Base-by-base conservation (phyloP, 2,888 invertebrate genomes). In the Tetheella fluctuosa region DNA sequence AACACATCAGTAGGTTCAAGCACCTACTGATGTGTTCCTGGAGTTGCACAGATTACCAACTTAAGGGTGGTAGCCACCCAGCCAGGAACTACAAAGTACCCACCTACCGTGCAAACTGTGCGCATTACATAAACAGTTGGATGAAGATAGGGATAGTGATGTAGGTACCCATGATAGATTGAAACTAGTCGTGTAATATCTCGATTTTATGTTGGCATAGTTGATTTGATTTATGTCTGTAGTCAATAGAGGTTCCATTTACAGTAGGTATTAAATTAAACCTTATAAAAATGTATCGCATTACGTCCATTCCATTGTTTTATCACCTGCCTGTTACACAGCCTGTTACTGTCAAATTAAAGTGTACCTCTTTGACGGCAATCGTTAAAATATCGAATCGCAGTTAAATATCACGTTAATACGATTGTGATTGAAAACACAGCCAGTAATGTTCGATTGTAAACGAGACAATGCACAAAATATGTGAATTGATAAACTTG, bases 381-480 rank as follows among this genome's bases (percentile, higher is more conserved):
- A 42, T 17, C n/a, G 48, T 48, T 48, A 48, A 48, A 48, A 48
- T 48, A 48, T 48, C 48, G 48, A 48, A 48, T 48, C 7, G 6
- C 48, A 48, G 48, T 48, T 48, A 48, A 48, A 48, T 48, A 48
- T 48, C 48, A 48, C 20, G 20, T 48, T 20, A 10, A 48, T 20
- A 20, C 48, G n/a, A 48, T 20, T 17, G 10, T 48, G n/a, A 48
- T 48, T 48, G 48, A 48, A 48, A 48, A 48, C 20, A 42, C 8
- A 39, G 39, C 12, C 39, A 15, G 39, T 39, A 39, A 42, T 42
- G 42, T 42, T 42, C 42, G 42, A 10, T 20, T 20, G 48, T 48
- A 20, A 48, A 48, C 20, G 48, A n/a, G 48, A 20, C 48, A 48
- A 20, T 48, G n/a, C 48, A 48, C 48, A 48, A 48, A 48, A 48